Evolutionary conservation across 2,888 invertebrate genomes (phyloP).

Genomic region (Tachina lurida): DNA sequence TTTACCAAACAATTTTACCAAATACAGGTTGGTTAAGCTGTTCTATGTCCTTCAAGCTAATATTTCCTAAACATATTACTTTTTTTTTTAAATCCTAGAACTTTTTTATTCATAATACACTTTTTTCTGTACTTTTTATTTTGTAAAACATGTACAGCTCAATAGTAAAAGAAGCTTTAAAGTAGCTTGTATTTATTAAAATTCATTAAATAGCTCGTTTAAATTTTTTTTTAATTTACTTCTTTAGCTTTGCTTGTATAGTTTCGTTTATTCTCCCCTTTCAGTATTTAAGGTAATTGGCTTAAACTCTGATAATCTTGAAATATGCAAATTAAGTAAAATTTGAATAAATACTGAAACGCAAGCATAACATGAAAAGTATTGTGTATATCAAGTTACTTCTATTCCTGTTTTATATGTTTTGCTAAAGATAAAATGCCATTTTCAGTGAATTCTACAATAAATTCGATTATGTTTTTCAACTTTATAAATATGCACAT

Average conservation of each 20-base stretch:
- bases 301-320: constrained; percentile 66
- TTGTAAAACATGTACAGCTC: background rate
- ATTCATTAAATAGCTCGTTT: constrained; percentile 42
- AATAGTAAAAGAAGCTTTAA: background rate
- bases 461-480: constrained; percentile 63
- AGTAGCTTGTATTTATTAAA: constrained; percentile 50
- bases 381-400: background rate
- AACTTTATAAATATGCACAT: background rate
- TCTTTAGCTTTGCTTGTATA: background rate
- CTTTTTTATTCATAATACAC: too few relatives aligned
- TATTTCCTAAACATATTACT: too few relatives aligned
- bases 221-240: background rate
- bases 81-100: too few relatives aligned
- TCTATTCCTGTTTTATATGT: background rate
- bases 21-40: too few relatives aligned
- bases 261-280: background rate
- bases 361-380: constrained; percentile 2
- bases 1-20: too few relatives aligned
- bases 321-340: constrained; percentile 66
- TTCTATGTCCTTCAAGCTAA: too few relatives aligned
- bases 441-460: constrained; percentile 50
- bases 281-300: constrained; percentile 53
- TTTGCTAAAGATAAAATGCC: constrained; percentile 45
- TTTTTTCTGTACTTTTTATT: too few relatives aligned
- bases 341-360: constrained; percentile 46